Evolutionary conservation across 2,113 vertebrate genomes (phyloP), one percentile per base, ranked within the genome.

Genomic region (Ornithorhynchus anatinus): DNA sequence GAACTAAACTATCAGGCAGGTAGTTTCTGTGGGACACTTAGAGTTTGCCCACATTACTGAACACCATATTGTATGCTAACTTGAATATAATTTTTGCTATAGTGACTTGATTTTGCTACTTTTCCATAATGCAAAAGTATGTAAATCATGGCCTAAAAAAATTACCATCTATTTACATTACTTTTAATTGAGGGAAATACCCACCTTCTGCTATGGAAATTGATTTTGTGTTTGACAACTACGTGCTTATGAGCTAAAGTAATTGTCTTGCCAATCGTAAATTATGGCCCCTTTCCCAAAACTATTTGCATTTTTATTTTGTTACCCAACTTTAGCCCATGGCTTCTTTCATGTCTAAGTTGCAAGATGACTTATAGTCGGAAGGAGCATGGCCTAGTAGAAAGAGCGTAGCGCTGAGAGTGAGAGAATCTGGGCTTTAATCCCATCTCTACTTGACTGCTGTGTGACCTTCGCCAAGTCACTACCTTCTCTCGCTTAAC

Each of bases 101-200:
- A 74, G 35, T 11, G n/a, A 7, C 20, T 16, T 22, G 44, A 5
- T 59, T 59, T 59, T 59, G 56, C 44, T 35, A 31, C 31, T 6
- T 6, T 1, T 36, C n/a, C 31, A 35, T 54, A 57, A 25, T 75
- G 51, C 51, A 15, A 23, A 71, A 63, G 69, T 72, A 29, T 69
- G 32, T 69, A 36, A 10, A 3, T 50, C 6, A 35, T 74, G 45
- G 57, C 10, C 2, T 51, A 50, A 43, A 36, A 32, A 82, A 31
- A 79, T 78, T 76, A 47, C 25, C 39, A 5, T 60, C 27, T 67
- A 4, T 65, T 77, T 61, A 73, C 43, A 12, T 61, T 33, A 10
- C 6, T 11, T 36, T 12, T 48, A 44, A 57, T 7, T 69, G n/a
- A 3, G 10, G 15, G 33, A 25, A 65, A 77, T 13, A 23, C 14